Evolutionary conservation across 2,888 invertebrate species (phyloP), one percentile per base, ranked within the genome.

Genomic region (Ceramica pisi): DNA sequence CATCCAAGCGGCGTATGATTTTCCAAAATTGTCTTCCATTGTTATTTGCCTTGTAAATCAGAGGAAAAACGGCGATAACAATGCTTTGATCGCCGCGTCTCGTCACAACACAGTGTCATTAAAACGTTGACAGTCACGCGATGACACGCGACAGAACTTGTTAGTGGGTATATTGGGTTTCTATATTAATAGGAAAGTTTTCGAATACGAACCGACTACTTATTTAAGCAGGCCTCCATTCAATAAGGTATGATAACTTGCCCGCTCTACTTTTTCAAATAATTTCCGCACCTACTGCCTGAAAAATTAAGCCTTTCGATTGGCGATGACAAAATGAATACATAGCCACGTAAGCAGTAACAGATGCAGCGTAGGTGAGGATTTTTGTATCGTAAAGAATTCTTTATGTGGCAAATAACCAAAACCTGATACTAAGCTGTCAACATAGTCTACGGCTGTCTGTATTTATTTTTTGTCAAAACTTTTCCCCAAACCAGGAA

Each of bases 41-140:
- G 31, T 38, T 78, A 44, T 56, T 70, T 38, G 14, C 35, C 41
- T 50, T 44, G 44, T 74, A 55, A 78, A 60, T 55, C 53, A 68
- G 9, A 26, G 44, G 50, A 46, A n/a, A 26, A 78, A 61, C 21
- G 21, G 46, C 23, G 55, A 61, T 50, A 61, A 71, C 19, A 74
- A 38, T 50, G 56, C 12, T 68, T 70, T 21, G 48, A 50, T 44
- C 12, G 21, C 31, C 35, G 44, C 14, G 12, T 23, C 23, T 16
- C 31, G 38, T 57, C 46, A 51, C n/a, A 67, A 31, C 38, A 67
- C 38, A n/a, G 10, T 62, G 71, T 51, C 46, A 51, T 57, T 51
- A 51, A 46, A 61, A 46, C 1, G 7, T n/a, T 26, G 6, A 21
- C 35, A 38, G 35, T 71, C 79, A 75, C 79, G 72, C 56, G n/a